Evolutionary conservation across 2,797 vertebrate species (phyloP).

Genomic region (Masticophis lateralis): DNA sequence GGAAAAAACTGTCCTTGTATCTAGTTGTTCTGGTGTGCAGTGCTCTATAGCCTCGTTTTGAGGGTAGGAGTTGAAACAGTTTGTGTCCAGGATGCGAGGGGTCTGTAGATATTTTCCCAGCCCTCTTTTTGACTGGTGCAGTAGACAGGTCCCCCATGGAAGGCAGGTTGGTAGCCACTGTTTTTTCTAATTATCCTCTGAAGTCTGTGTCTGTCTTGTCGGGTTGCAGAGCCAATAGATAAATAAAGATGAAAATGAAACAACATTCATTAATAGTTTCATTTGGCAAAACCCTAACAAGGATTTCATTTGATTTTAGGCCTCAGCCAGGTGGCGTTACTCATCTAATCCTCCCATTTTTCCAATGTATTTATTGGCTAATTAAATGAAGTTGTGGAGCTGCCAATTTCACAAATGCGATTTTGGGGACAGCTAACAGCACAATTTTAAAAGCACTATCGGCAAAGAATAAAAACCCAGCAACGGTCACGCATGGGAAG

Average conservation of each 20-base stretch:
- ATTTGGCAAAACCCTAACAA: neutral
- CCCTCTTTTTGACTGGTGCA: no score
- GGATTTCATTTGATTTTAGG: neutral
- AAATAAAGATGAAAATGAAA: neutral
- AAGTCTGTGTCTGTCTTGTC: no score
- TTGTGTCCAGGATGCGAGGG: no score
- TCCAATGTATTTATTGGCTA: neutral
- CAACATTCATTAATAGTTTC: neutral
- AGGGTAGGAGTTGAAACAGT: no score
- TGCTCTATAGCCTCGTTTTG: no score
- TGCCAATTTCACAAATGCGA: neutral
- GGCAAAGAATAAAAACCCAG: neutral
- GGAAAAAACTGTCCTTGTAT: no score
- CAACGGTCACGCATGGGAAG: neutral
- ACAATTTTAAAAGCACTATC: neutral
- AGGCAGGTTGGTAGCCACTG: no score
- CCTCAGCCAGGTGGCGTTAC: neutral
- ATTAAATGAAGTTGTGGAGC: neutral
- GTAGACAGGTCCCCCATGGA: no score
- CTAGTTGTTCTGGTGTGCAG: no score
- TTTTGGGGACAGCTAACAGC: neutral
- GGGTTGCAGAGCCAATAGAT: no score
- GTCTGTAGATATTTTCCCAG: no score
- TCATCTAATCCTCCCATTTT: neutral
- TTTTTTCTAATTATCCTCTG: no score